These are phyloP conservation scores for Hormiphora californensis DNA, from an alignment of 37 sponge, comb jelly and placozoan species.

Conservation along the genomic window DNA sequence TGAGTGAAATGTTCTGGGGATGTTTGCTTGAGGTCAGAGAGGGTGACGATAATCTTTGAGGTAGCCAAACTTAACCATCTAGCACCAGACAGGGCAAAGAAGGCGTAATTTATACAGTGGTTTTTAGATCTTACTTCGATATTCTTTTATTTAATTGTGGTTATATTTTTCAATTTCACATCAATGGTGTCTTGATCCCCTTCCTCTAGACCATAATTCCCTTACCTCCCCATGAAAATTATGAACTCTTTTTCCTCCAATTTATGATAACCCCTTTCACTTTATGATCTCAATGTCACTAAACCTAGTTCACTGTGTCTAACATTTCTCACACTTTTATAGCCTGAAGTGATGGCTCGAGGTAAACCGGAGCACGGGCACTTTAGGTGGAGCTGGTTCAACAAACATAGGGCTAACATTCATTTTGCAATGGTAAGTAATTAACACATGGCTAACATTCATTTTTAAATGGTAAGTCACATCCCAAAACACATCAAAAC, in stretches of 20 bases:
- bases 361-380: neutral
- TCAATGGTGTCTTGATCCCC: neutral
- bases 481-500: neutral
- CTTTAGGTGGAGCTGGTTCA: conserved; percentile 2
- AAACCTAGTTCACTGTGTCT: too few species aligned
- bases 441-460: too few species aligned
- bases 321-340: too few species aligned
- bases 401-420: neutral
- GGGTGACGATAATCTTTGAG: neutral
- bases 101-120: too few species aligned
- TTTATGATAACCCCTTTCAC: too few species aligned
- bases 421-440: neutral
- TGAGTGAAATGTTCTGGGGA: neutral
- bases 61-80: neutral
- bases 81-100: too few species aligned
- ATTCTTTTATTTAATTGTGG: neutral
- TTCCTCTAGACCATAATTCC: neutral
- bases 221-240: too few species aligned
- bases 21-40: neutral
- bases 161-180: neutral
- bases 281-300: neutral
- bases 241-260: too few species aligned
- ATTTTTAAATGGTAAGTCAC: neutral
- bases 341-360: neutral
- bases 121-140: neutral